These are phyloP conservation scores for Pipistrellus pygmaeus DNA, from an alignment of 2,797 vertebrate genomes.

Conservation along the genomic window DNA sequence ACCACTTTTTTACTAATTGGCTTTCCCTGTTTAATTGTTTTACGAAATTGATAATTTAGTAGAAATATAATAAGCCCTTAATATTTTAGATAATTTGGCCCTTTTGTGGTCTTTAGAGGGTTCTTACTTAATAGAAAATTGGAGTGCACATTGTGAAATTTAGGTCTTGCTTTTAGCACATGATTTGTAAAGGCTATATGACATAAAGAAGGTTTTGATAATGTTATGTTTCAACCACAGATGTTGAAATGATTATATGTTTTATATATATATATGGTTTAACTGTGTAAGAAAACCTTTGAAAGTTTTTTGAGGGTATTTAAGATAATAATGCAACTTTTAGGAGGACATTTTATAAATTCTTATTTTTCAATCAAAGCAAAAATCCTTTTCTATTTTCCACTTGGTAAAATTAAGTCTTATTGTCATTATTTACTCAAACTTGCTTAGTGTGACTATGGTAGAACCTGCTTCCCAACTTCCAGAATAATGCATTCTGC, in stretches of 20 bases:
- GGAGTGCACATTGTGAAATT: slow-evolving; percentile 84
- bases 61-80: slow-evolving; percentile 83
- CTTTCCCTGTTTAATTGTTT: slow-evolving; percentile 83
- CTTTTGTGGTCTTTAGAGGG: slow-evolving; percentile 83
- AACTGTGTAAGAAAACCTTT: not conserved
- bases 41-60: slow-evolving; percentile 85
- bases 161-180: slow-evolving; percentile 82
- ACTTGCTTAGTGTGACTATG: not conserved
- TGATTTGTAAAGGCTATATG: slow-evolving; percentile 74
- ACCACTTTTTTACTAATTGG: slow-evolving; percentile 83
- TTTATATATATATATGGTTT: no score
- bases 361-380: not conserved
- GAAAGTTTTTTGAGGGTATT: not conserved
- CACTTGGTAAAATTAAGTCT: slow-evolving; percentile 30
- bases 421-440: not conserved
- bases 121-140: slow-evolving; percentile 82
- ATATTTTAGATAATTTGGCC: slow-evolving; percentile 83
- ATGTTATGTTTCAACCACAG: not conserved
- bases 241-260: not conserved
- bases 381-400: not conserved
- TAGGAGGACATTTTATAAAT: not conserved
- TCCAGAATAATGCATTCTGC: not conserved
- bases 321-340: not conserved
- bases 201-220: slow-evolving; percentile 56
- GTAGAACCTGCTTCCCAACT: not conserved